Evolutionary conservation across 2,888 invertebrate genomes (phyloP).

Genomic region (Herminia tarsipennalis): DNA sequence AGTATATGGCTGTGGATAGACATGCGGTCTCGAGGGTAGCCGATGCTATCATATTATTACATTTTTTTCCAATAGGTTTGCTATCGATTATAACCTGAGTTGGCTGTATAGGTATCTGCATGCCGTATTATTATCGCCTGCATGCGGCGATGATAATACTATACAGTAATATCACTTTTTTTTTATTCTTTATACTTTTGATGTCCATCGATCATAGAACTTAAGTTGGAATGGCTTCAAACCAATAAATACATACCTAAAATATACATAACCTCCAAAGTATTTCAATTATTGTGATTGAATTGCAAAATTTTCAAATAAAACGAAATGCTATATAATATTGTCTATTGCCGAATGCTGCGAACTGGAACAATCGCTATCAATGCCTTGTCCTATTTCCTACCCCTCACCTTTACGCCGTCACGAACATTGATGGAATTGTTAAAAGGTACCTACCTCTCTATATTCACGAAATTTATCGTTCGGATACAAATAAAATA

Average conservation of each 20-base stretch:
- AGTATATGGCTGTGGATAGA: conserved; percentile 28
- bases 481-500: conserved; percentile 28
- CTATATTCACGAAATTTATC: conserved; percentile 30
- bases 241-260: too few relatives aligned
- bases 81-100: not conserved
- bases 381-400: conserved; percentile 41
- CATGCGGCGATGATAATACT: too few relatives aligned
- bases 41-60: conserved; percentile 16
- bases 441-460: conserved; percentile 28
- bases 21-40: conserved; percentile 4
- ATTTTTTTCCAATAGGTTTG: conserved; percentile 9
- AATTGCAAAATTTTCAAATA: not conserved
- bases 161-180: too few relatives aligned
- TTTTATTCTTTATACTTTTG: too few relatives aligned
- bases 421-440: conserved; percentile 40
- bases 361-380: conserved; percentile 35
- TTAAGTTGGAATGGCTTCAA: too few relatives aligned
- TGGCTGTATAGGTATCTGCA: too few relatives aligned
- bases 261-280: too few relatives aligned
- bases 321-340: conserved; percentile 14
- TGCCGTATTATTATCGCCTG: too few relatives aligned
- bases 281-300: not conserved
- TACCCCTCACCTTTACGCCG: conserved; percentile 24
- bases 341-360: conserved; percentile 16
- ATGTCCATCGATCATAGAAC: too few relatives aligned